These are phyloP conservation scores for Lophius americanus DNA, from an alignment of 2,797 vertebrate species.

Conservation along the genomic window DNA sequence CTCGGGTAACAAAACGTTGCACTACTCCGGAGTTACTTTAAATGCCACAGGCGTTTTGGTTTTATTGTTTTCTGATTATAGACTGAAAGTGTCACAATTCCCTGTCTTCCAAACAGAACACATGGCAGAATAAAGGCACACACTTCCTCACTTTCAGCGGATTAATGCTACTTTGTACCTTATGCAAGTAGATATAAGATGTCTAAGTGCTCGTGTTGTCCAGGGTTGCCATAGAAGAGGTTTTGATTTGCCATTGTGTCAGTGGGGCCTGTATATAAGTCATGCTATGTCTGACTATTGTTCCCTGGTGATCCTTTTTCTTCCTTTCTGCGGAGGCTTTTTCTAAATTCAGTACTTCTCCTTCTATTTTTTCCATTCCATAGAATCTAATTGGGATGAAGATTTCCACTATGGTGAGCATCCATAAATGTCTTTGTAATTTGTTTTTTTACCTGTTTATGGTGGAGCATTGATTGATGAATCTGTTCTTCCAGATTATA, in stretches of 20 bases:
- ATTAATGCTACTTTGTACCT: slow-evolving; percentile 68
- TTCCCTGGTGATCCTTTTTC: slow-evolving; percentile 40
- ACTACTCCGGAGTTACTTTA: slow-evolving; percentile 42
- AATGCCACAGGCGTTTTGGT: slow-evolving; percentile 56
- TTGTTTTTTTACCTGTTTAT: not conserved
- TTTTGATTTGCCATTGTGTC: slow-evolving; percentile 62
- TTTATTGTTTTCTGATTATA: slow-evolving; percentile 65
- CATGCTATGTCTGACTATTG: slow-evolving; percentile 39
- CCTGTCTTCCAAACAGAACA: slow-evolving; percentile 65
- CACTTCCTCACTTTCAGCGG: slow-evolving; percentile 57
- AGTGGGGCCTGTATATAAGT: slow-evolving; percentile 44
- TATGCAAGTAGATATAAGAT: slow-evolving; percentile 63
- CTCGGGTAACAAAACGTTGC: slow-evolving; percentile 56
- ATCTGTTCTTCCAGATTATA: slow-evolving; percentile 70
- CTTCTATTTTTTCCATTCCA: slow-evolving; percentile 25
- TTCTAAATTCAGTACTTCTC: slow-evolving; percentile 30
- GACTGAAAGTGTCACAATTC: slow-evolving; percentile 65
- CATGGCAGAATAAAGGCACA: slow-evolving; percentile 50
- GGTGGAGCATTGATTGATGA: slow-evolving; percentile 19
- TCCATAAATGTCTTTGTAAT: not conserved
- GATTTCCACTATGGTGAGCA: slow-evolving; percentile 77
- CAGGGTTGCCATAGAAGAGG: slow-evolving; percentile 41
- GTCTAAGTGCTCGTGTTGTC: slow-evolving; percentile 48
- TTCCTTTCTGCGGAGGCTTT: slow-evolving; percentile 2
- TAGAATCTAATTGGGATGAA: slow-evolving; percentile 56